These are phyloP conservation scores for Petrolisthes manimaculis DNA, from an alignment of 2,888 invertebrate genomes.

Conservation along the genomic window DNA sequence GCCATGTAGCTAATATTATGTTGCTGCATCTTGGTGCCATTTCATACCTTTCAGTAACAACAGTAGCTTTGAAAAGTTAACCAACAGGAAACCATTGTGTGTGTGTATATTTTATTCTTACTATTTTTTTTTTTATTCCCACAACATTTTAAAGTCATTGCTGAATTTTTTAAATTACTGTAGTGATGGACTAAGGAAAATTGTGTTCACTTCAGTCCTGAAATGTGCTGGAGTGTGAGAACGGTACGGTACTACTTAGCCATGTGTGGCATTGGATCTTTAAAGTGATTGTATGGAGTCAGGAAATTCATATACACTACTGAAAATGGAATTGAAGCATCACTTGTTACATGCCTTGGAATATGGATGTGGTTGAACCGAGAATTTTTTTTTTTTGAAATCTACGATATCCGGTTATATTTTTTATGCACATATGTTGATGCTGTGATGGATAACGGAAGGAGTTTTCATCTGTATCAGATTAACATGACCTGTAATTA, in stretches of 20 bases:
- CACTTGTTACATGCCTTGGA: too few relatives aligned
- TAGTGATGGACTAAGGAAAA: neutral
- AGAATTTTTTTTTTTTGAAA: too few relatives aligned
- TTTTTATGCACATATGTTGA: too few relatives aligned
- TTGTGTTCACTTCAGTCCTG: neutral
- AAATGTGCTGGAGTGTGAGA: neutral
- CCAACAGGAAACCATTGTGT: constrained; percentile 1
- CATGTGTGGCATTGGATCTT: constrained; percentile 37
- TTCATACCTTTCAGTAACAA: constrained; percentile 38
- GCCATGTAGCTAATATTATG: constrained; percentile 36
- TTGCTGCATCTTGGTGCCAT: constrained; percentile 53
- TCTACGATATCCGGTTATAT: too few relatives aligned
- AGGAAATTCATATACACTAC: too few relatives aligned
- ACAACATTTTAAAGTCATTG: constrained; percentile 28
- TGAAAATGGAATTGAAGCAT: too few relatives aligned
- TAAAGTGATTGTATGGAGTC: too few relatives aligned
- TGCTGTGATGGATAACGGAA: too few relatives aligned
- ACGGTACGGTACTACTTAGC: neutral
- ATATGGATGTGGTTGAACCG: too few relatives aligned
- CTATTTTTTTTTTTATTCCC: constrained; percentile 22
- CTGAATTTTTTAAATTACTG: neutral
- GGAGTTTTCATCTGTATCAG: too few relatives aligned
- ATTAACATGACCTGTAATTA: too few relatives aligned
- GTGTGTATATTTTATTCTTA: constrained; percentile 3
- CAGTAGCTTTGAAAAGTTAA: constrained; percentile 24